Base-by-base conservation (phyloP, 2,113 vertebrate species). In the Oncorhynchus gorbuscha region DNA sequence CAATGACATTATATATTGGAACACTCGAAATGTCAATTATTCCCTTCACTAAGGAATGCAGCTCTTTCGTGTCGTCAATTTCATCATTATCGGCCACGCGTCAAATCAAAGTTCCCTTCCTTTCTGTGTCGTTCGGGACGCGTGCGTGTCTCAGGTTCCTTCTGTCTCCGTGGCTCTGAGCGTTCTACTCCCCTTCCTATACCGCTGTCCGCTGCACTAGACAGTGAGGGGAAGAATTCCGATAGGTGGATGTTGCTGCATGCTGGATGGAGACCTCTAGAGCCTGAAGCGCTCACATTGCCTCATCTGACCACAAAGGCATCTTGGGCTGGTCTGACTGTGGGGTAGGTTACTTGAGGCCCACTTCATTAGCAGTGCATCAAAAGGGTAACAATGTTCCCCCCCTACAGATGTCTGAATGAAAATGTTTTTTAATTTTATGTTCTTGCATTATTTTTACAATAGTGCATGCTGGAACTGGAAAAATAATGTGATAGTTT, bases 261-360 rank as follows among this genome's bases (percentile, higher is more conserved):
- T 92, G 90, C 88, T 89, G 92, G 92, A 94, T 91, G 93, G 93
- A 93, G 93, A 94, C 92, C 93, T 91, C 94, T 94, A 94, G 89
- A 94, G 93, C 93, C 90, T 82, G 85, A 91, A 92, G 83, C 87
- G 90, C 85, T 91, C 79, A 80, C 49, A 35, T 78, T 67, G 59
- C 49, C 73, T 75, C 70, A 61, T 76, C 77, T 80, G 73, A 83
- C 88, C 87, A 78, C 70, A 69, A 77, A 71, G 55, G 73, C 79
- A 80, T 77, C 75, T 62, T 78, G 73, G 39, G 39, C 39, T 39
- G 39, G 39, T 45, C 39, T 45, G 39, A 45, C 39, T 45, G 39
- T 11, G 8, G 39, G 39, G 9, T 45, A 45, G 39, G 51, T 14
- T 55, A 14, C 51, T 18, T 55, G 51, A 55, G 11, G 49, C 49